Base-by-base conservation (phyloP, 2,797 vertebrate species). In the Hipposideros larvatus region DNA sequence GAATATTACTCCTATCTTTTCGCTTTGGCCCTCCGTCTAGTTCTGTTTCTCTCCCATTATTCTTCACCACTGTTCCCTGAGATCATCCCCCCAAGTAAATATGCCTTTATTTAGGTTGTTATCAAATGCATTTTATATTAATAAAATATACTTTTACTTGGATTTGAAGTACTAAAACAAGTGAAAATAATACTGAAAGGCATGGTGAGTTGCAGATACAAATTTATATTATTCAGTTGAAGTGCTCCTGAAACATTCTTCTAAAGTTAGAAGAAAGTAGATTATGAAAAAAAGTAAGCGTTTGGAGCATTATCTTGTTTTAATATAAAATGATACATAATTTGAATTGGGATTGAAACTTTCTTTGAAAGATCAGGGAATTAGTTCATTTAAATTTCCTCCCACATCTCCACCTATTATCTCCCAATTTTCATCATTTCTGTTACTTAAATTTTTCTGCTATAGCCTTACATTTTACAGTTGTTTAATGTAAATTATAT, bases 341-440 rank as follows among this genome's bases (percentile, higher is more conserved):
- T 77, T 85, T 84, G 46, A 94, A 51, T 43, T 82, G 59, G 66
- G 19, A 91, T 41, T 83, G 57, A 89, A 82, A 91, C 19, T 28
- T 86, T 88, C 51, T 90, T 92, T 70, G 75, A 94, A 93, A 90
- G 57, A 87, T 89, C 34, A 79, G 57, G 70, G 11, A 88, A 91
- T 87, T 68, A 96, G 8, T 22, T 96, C 57, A 43, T 82, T 70
- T 90, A 55, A 87, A 90, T 77, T 77, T 93, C 68, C 79, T 93
- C 90, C 84, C 84, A 90, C 77, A 84, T 85, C 26, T 84, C 22
- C 2, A 61, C 18, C 65, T 19, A 84, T 96, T 93, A 71, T 84
- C 28, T 95, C 9, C 55, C 55, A 79, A 79, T 84, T 96, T 92
- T 66, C 22, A 87, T 95, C 15, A 80, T 93, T 78, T 89, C 59